Percentiles rank a stretch among this genome's conserved stretches.
Conservation (phyloP, 2,797 vertebrate species). For the Esox masquinongy region DNA sequence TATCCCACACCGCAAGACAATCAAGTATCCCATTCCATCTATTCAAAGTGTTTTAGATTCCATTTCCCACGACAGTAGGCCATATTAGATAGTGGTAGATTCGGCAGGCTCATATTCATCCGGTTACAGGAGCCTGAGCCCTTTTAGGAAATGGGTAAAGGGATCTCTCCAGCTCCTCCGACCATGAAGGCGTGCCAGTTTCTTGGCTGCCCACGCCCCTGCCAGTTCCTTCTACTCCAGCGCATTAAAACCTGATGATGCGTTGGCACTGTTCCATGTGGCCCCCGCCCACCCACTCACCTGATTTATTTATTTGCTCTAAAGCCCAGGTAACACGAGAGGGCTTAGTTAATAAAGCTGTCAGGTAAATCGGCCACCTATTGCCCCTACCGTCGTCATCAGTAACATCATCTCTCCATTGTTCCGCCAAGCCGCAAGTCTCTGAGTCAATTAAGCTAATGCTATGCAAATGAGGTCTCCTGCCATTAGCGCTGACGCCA, state of each 20-base stretch:
- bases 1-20: too few species aligned
- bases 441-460: slow-evolving; percentile 85
- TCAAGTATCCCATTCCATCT: too few species aligned
- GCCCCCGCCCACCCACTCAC: slow-evolving; percentile 5
- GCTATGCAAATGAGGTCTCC: slow-evolving; percentile 85
- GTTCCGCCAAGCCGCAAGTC: slow-evolving; percentile 59
- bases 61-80: too few species aligned
- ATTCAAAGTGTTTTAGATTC: too few species aligned
- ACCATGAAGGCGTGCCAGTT: slow-evolving; percentile 22
- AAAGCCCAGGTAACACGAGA: slow-evolving; percentile 77
- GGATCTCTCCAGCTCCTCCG: slow-evolving; percentile 28
- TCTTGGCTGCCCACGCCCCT: slow-evolving; percentile 11
- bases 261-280: slow-evolving; percentile 32
- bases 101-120: slow-evolving; percentile 15
- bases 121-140: slow-evolving; percentile 29
- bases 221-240: too few species aligned
- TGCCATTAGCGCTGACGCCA: slow-evolving; percentile 77
- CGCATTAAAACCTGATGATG: slow-evolving; percentile 22
- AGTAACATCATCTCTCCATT: slow-evolving; percentile 78
- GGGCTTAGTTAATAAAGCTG: slow-evolving; percentile 85
- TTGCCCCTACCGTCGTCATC: slow-evolving; percentile 61
- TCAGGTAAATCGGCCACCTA: slow-evolving; percentile 67
- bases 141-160: slow-evolving; percentile 45
- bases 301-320: slow-evolving; percentile 51
- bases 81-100: too few species aligned